A percentile compares a stretch with the other conserved stretches of the same genome.
Conservation (phyloP, 2,113 vertebrate genomes). For the Cariama cristata region DNA sequence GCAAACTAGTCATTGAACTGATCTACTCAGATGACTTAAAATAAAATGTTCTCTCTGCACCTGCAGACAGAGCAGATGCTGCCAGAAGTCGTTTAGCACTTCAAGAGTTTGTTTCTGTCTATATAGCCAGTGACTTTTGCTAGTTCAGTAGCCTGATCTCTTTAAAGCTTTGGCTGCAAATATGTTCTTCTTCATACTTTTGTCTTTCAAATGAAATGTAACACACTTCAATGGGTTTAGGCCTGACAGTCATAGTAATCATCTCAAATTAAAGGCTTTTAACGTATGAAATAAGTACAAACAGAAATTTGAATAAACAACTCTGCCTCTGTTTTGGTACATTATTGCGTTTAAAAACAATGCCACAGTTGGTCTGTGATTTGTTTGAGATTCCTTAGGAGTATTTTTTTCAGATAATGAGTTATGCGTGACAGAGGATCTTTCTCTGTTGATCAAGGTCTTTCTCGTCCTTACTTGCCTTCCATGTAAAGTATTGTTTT, state of each 20-base stretch:
- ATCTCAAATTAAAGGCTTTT: not conserved
- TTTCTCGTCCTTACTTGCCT: not conserved
- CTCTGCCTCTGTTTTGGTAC: not conserved
- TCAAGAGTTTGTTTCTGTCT: constrained; percentile 16
- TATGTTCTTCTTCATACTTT: not conserved
- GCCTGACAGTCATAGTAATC: not conserved
- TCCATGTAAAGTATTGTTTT: not conserved
- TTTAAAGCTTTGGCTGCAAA: not conserved
- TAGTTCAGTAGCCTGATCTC: not conserved
- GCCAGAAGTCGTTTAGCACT: not conserved
- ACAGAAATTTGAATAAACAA: not conserved
- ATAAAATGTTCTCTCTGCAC: not conserved
- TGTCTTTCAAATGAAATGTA: not conserved
- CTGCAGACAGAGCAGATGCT: not conserved
- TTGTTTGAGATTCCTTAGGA: not conserved
- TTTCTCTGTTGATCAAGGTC: not conserved
- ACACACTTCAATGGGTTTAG: not conserved
- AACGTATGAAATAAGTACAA: not conserved
- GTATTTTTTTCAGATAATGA: not conserved
- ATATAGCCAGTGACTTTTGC: not conserved
- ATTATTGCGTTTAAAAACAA: not conserved
- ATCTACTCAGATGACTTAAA: not conserved
- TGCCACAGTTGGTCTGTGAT: not conserved
- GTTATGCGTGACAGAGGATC: not conserved
- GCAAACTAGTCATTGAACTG: not conserved